phyloP scores from a whole-genome alignment of 2,113 vertebrate species.

The Brachyistius frenatus region DNA sequence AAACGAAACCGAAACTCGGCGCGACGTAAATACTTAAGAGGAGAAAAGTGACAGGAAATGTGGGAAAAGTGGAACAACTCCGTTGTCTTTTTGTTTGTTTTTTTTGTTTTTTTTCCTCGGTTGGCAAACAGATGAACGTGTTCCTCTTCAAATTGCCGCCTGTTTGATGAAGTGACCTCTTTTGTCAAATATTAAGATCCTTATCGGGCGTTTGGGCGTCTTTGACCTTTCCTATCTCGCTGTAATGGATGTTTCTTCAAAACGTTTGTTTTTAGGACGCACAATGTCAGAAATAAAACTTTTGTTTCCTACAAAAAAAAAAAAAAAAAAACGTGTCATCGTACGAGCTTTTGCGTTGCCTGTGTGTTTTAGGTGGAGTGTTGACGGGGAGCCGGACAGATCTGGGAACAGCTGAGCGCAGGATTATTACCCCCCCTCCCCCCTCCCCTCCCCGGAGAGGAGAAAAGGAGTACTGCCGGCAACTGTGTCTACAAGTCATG shows the following conservation, averaged over 20 bases:
- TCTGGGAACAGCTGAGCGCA: slow-evolving; percentile 49
- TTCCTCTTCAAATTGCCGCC: slow-evolving; percentile 32
- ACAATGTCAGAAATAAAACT: neutral
- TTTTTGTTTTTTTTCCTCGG: too few relatives aligned
- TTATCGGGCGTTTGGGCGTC: slow-evolving; percentile 7
- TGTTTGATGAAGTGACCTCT: slow-evolving; percentile 34
- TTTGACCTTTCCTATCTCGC: neutral
- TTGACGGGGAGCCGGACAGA: slow-evolving; percentile 8
- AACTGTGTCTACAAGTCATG: neutral
- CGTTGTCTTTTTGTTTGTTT: too few relatives aligned
- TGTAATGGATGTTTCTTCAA: neutral
- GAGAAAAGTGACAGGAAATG: too few relatives aligned
- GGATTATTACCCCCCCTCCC: slow-evolving; percentile 28
- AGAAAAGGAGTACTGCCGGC: neutral
- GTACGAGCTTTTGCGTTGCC: neutral
- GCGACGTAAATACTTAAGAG: too few relatives aligned
- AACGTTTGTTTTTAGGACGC: neutral
- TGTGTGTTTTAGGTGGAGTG: neutral
- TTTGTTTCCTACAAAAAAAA: neutral
- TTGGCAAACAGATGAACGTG: too few relatives aligned
- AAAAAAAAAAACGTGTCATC: too few relatives aligned
- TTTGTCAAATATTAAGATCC: slow-evolving; percentile 27
- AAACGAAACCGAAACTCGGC: too few relatives aligned
- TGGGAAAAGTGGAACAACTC: too few relatives aligned
- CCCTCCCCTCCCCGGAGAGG: too few relatives aligned